These are phyloP conservation scores for Saccopteryx leptura DNA, from an alignment of 2,113 vertebrate genomes.

Conservation along the genomic window DNA sequence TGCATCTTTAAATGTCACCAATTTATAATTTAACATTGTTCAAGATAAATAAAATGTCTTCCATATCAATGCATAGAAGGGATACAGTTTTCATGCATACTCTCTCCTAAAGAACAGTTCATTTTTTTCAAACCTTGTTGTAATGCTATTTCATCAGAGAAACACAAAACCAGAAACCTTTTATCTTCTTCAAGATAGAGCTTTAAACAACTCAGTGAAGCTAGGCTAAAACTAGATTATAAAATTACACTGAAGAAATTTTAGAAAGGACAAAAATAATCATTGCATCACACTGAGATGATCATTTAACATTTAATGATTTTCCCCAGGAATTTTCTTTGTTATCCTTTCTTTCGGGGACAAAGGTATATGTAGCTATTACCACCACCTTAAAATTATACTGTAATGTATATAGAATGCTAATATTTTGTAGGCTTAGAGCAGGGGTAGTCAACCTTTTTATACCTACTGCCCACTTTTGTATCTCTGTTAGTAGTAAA, in stretches of 20 bases:
- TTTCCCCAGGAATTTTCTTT: background rate
- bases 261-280: background rate
- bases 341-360: background rate
- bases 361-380: background rate
- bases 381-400: background rate
- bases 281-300: background rate
- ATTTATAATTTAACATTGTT: background rate
- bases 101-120: background rate
- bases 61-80: background rate
- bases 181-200: background rate
- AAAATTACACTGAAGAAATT: conserved; percentile 1
- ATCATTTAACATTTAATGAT: background rate
- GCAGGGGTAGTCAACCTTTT: too few relatives aligned
- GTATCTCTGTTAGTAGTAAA: too few relatives aligned
- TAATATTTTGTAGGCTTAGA: conserved; percentile 5
- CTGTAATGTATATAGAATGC: background rate
- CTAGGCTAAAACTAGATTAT: conserved; percentile 3
- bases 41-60: background rate
- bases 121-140: background rate
- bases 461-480: too few relatives aligned
- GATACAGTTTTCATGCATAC: background rate
- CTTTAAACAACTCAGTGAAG: conserved; percentile 36
- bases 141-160: conserved; percentile 32
- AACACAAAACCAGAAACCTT: conserved; percentile 31
- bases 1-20: background rate